Conservation (phyloP, 2,113 vertebrate species). For the Seriola aureovittata region DNA sequence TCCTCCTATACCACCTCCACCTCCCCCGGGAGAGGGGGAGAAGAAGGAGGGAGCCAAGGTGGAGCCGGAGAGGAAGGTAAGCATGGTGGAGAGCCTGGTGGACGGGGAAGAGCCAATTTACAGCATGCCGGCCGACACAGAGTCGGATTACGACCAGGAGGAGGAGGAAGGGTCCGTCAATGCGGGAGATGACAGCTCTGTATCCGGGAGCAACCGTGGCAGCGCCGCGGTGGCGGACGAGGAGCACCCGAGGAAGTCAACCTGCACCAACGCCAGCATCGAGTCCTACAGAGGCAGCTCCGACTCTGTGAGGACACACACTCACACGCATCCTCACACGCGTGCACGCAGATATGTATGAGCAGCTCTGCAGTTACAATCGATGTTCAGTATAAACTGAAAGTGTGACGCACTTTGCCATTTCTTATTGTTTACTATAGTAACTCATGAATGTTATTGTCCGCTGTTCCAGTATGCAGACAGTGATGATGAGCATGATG, state of each 20-base stretch:
- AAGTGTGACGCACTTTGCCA: no score
- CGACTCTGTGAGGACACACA: constrained; percentile 89
- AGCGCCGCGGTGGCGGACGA: constrained; percentile 82
- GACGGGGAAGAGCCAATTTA: constrained; percentile 89
- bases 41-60: constrained; percentile 48
- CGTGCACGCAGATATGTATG: constrained; percentile 74
- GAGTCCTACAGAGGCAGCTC: constrained; percentile 92
- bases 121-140: constrained; percentile 87
- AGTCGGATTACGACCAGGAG: constrained; percentile 93
- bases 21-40: constrained; percentile 49
- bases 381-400: neutral
- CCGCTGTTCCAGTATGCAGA: constrained; percentile 87
- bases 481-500: constrained; percentile 93
- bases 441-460: neutral
- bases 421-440: neutral
- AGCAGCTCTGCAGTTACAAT: constrained; percentile 43
- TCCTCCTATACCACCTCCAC: constrained; percentile 56
- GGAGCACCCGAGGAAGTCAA: constrained; percentile 87
- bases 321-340: constrained; percentile 70
- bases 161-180: constrained; percentile 88
- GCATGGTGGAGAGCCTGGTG: constrained; percentile 81
- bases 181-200: constrained; percentile 82
- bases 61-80: constrained; percentile 76
- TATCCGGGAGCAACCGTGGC: constrained; percentile 81
- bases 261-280: constrained; percentile 88